Conservation (phyloP, 1,140 invertebrate species). For the Neodiprion virginianus region DNA sequence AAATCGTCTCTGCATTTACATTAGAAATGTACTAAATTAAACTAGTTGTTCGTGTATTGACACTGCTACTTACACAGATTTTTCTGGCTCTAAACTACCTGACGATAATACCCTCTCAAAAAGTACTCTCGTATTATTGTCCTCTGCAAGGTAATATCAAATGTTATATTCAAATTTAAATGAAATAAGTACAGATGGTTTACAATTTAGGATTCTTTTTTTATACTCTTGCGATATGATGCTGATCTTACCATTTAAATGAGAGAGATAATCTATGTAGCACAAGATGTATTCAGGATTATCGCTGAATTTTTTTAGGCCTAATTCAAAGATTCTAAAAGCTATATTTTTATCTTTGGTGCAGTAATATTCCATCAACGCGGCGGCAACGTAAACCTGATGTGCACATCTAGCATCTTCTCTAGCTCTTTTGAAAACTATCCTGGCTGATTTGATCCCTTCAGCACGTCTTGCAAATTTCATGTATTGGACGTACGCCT, state of each 20-base stretch:
- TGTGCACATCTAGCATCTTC: conserved; percentile 87
- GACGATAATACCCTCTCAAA: conserved; percentile 97
- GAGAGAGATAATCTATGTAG: conserved; percentile 97
- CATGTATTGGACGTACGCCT: conserved; percentile 99
- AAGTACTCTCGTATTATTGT: conserved; percentile 97
- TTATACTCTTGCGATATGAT: conserved; percentile 14
- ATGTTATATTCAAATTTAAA: not conserved
- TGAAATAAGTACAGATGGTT: not conserved
- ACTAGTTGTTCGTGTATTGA: no score
- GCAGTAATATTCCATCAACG: conserved; percentile 99
- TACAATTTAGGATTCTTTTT: not conserved
- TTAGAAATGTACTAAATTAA: no score
- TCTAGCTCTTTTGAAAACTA: conserved; percentile 93
- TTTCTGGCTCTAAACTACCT: conserved; percentile 88
- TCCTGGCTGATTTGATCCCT: conserved; percentile 95
- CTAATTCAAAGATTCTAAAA: conserved; percentile 97
- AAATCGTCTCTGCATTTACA: no score
- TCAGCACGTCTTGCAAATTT: conserved; percentile 97
- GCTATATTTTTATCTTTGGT: conserved; percentile 99
- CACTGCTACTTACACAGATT: conserved; percentile 79
- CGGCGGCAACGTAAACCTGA: conserved; percentile 96
- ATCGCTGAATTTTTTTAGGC: conserved; percentile 94
- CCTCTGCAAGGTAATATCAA: conserved; percentile 74
- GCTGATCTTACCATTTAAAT: conserved; percentile 85
- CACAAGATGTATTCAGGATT: conserved; percentile 94